Evolutionary conservation across 2,797 vertebrate species (phyloP).

Genomic region (Neomorphus geoffroyi): DNA sequence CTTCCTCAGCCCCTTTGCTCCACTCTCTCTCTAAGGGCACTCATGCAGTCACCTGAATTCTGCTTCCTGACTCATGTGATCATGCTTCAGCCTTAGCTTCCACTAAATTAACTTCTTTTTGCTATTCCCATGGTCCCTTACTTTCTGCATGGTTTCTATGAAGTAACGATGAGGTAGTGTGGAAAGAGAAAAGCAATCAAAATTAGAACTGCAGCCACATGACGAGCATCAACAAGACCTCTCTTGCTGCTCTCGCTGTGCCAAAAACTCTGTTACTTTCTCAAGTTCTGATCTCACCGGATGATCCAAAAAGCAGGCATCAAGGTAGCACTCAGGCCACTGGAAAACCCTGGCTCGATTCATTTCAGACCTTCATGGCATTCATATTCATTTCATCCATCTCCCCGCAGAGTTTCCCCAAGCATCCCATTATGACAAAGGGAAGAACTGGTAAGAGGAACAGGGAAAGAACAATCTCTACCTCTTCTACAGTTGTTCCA

Average conservation of each 20-base stretch:
- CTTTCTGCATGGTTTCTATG: neutral
- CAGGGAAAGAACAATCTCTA: neutral
- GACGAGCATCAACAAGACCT: neutral
- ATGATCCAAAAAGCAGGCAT: neutral
- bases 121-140: slow-evolving; percentile 15
- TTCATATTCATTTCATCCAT: neutral
- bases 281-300: neutral
- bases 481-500: neutral
- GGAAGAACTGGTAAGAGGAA: neutral
- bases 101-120: slow-evolving; percentile 22
- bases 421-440: neutral
- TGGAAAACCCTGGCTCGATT: neutral
- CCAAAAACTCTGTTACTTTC: neutral
- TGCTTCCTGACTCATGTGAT: neutral
- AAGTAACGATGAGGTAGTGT: neutral
- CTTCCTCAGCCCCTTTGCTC: neutral
- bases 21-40: neutral
- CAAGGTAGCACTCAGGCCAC: neutral
- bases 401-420: neutral
- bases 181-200: slow-evolving; percentile 24
- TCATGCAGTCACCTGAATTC: neutral
- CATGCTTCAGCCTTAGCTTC: neutral
- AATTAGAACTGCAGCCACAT: slow-evolving; percentile 18
- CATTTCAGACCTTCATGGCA: neutral
- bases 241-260: neutral